Base-by-base conservation (phyloP, 2,797 vertebrate genomes). In the Sebastes melanostomus region DNA sequence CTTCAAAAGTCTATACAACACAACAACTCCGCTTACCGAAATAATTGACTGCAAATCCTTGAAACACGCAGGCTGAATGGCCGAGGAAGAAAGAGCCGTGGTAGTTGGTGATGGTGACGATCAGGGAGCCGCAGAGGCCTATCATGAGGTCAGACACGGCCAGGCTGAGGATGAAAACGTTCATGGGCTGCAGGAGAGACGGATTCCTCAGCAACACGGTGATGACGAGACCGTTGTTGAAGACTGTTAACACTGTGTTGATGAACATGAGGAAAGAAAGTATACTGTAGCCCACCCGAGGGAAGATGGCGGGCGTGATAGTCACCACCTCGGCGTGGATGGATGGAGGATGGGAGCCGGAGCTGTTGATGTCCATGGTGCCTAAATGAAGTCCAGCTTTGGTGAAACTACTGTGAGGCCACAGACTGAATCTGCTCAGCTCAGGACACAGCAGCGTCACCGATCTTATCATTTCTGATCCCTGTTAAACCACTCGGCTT, bases 21-120 rank as follows among this genome's bases (percentile, higher is more conserved):
- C 8, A 86, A 78, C 14, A 52, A 11, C 24, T 46, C 25, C 18
- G 88, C 93, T 93, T 85, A 96, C 94, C 94, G 86, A 96, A 96
- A 83, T 94, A 96, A 84, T 95, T 96, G 74, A 95, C 93, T 4
- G 93, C 86, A 85, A 95, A 96, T 55, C 93, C 95, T 75, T 95
- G 93, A 81, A 96, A 95, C 66, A 93, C 69, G 7, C 95, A 96
- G 66, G 94, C 91, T 1, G 81, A 11, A 4, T 89, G 79, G 2
- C 95, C 95, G 2, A 96, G 80, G 24, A 95, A 96, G 85, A 92
- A 96, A 11, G 90, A 94, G 38, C 94, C 94, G 10, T 90, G 86
- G 68, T 91, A 96, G 85, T 95, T 96, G 70, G 93, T 96, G 85
- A 95, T 86, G 66, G 94, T 93, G 76, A 94, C 93, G 10, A 93